Percentiles rank a stretch among this genome's conserved stretches.
Conservation (phyloP, 2,888 invertebrate genomes). For the Anoncus sp. region DNA sequence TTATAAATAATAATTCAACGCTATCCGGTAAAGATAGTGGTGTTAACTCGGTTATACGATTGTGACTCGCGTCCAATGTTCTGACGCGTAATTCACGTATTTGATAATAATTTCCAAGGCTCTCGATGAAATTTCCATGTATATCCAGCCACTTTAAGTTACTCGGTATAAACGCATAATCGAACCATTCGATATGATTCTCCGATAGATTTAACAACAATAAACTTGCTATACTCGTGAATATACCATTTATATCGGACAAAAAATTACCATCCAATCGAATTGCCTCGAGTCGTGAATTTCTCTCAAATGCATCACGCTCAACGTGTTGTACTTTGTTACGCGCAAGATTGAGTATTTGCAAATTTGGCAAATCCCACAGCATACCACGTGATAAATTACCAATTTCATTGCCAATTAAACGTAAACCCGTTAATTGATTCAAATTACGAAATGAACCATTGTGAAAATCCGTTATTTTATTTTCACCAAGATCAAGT, state of each 20-base stretch:
- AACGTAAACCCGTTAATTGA: conserved; percentile 93
- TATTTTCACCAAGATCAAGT: conserved; percentile 96
- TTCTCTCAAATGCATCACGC: conserved; percentile 92
- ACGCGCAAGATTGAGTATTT: conserved; percentile 94
- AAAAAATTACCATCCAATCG: conserved; percentile 95
- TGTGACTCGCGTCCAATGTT: conserved; percentile 95
- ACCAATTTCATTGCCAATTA: conserved; percentile 96
- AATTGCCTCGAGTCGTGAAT: conserved; percentile 93
- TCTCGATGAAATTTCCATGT: conserved; percentile 95
- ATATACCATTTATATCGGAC: conserved; percentile 95
- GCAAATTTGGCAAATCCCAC: conserved; percentile 92
- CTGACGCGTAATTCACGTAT: conserved; percentile 88
- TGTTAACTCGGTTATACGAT: conserved; percentile 92
- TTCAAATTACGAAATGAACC: conserved; percentile 94
- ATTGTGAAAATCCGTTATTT: conserved; percentile 92
- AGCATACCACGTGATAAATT: conserved; percentile 94
- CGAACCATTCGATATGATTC: conserved; percentile 96
- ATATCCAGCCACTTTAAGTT: conserved; percentile 96
- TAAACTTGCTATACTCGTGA: conserved; percentile 93
- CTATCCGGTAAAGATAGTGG: conserved; percentile 95
- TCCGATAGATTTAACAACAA: conserved; percentile 95
- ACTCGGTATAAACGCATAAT: conserved; percentile 95
- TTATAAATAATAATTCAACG: conserved; percentile 94
- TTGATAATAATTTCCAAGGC: conserved; percentile 94
- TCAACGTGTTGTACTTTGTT: conserved; percentile 95